These are phyloP conservation scores for Trimorus sp. DNA, from an alignment of 2,888 invertebrate genomes.

Conservation along the genomic window DNA sequence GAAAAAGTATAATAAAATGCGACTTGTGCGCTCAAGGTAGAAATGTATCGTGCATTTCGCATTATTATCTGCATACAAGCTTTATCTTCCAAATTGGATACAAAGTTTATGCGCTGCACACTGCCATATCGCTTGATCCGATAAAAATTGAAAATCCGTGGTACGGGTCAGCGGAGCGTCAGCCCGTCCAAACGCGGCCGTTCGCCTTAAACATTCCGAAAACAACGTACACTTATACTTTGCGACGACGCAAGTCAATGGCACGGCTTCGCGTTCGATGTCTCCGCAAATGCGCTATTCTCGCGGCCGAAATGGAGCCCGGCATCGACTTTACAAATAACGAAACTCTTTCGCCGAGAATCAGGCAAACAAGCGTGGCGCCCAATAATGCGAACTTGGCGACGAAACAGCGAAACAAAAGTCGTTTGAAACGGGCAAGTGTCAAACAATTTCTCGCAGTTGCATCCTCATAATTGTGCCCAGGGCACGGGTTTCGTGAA, in stretches of 20 bases:
- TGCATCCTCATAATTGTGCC: constrained; percentile 43
- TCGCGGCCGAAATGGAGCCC: not conserved
- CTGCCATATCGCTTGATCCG: no score
- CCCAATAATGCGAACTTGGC: constrained; percentile 34
- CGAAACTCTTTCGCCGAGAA: constrained; percentile 23
- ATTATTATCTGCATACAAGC: no score
- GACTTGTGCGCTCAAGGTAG: no score
- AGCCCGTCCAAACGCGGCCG: no score
- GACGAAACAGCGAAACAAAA: constrained; percentile 37
- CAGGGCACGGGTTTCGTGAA: constrained; percentile 35
- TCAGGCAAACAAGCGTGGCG: constrained; percentile 31
- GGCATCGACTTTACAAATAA: constrained; percentile 23
- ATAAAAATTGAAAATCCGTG: no score
- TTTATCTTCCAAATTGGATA: no score
- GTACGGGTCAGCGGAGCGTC: no score
- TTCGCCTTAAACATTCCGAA: not conserved
- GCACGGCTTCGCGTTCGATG: not conserved
- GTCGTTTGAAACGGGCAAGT: constrained; percentile 30
- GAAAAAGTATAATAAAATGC: no score
- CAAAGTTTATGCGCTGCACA: no score
- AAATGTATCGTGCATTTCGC: no score
- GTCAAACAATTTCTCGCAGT: constrained; percentile 47
- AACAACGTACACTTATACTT: constrained; percentile 4
- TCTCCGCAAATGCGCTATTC: not conserved
- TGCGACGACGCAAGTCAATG: constrained; percentile 3